Base-by-base conservation (phyloP, 2,888 invertebrate genomes). In the Drosophila diplacantha region DNA sequence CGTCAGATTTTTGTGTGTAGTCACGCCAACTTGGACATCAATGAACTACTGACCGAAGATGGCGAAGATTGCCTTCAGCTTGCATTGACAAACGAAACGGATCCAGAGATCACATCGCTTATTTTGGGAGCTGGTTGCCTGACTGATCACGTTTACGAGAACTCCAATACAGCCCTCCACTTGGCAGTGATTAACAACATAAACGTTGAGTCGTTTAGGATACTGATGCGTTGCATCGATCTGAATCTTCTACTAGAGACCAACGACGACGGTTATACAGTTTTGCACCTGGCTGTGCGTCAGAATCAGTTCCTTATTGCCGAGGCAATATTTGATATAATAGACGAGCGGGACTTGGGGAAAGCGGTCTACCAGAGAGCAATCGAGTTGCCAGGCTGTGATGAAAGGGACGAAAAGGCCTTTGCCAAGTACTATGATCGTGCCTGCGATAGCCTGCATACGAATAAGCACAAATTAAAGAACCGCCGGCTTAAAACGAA, bases 201-300 rank as follows among this genome's bases (percentile, higher is more conserved):
- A 8, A 68, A 74, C 12, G 16, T 77, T 2, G 60, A 80, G 37
- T 77, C 84, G 2, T 53, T 88, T 24, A 66, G 70, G 9, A 60
- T 72, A 5, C 62, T 88, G 7, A 71, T 87, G 71, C 56, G 71
- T 3, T 49, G 58, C 3, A 71, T 87, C 3, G 84, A 86, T 38
- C 70, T 85, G 9, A 70, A 83, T 44, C 50, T 84, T 31, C 51
- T 88, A 2, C 58, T 81, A 9, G 58, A 72, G 26, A 68, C 63
- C 11, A 88, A 88, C 34, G 82, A 88, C 58, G 85, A 85, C 55
- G 88, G 88, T 3, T 79, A 87, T 24, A 85, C 87, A 2, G 80
- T 83, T 0, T 31, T 88, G 1, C 88, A 87, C 37, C 52, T 87
- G 22, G 87, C 87, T 0, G 74, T 87, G 1, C 81, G 85, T 2